Percentiles rank a stretch among this genome's conserved stretches.
Conservation (phyloP, 2,888 invertebrate genomes). For the Catocala fraxini region DNA sequence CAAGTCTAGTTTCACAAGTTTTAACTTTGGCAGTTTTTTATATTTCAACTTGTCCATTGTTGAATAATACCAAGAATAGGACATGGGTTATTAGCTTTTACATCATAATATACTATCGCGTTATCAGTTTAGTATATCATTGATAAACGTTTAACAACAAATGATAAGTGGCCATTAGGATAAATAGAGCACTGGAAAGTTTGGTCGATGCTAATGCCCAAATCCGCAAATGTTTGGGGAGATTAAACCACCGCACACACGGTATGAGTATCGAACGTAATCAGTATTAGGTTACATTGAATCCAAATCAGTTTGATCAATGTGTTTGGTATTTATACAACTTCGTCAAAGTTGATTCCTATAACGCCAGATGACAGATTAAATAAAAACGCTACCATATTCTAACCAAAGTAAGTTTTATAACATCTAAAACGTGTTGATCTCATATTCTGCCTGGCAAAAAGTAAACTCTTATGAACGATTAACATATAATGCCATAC, state of each 20-base stretch:
- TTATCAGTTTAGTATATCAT: slow-evolving; percentile 36
- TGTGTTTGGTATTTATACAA: too few relatives aligned
- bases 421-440: not conserved
- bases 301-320: not conserved
- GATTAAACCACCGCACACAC: slow-evolving; percentile 24
- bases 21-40: too few relatives aligned
- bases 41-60: not conserved
- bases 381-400: not conserved
- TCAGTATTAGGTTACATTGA: slow-evolving; percentile 1
- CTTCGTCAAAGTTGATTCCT: too few relatives aligned
- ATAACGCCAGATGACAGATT: not conserved
- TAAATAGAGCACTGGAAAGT: slow-evolving; percentile 40
- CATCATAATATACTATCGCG: slow-evolving; percentile 45
- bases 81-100: slow-evolving; percentile 44
- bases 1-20: too few relatives aligned
- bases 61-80: slow-evolving; percentile 3
- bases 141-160: slow-evolving; percentile 44
- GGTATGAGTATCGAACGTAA: not conserved
- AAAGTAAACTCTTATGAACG: not conserved
- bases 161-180: slow-evolving; percentile 46
- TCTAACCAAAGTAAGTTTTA: not conserved
- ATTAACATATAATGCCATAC: not conserved
- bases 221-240: slow-evolving; percentile 31
- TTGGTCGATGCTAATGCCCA: slow-evolving; percentile 35
- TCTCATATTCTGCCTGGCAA: not conserved